Conservation (phyloP, 2,888 invertebrate species). For the Heliothis peltigera region DNA sequence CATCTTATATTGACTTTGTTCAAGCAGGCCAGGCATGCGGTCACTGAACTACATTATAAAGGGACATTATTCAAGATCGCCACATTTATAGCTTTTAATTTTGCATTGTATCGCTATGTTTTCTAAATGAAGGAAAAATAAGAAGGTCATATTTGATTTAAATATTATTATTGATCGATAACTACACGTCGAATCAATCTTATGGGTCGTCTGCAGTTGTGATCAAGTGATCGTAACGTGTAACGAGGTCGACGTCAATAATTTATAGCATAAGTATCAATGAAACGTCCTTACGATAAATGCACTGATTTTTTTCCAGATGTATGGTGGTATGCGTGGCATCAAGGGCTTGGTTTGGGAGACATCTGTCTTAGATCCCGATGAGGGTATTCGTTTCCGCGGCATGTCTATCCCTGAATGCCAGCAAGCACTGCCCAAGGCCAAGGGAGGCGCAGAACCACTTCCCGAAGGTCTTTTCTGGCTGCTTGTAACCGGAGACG, state of each 20-base stretch:
- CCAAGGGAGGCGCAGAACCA: conserved; percentile 92
- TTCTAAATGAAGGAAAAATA: conserved; percentile 1
- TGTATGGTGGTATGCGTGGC: conserved; percentile 98
- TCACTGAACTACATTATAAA: conserved; percentile 57
- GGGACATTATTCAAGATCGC: conserved; percentile 51
- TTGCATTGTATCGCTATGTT: not conserved
- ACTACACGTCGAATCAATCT: conserved; percentile 37
- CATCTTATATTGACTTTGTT: not conserved
- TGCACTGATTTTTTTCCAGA: conserved; percentile 80
- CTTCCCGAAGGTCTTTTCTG: conserved; percentile 95
- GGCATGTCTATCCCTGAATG: conserved; percentile 97
- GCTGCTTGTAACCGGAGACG: conserved; percentile 93
- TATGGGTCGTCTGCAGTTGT: conserved; percentile 39
- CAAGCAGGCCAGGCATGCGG: conserved; percentile 33
- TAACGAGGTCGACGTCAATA: conserved; percentile 39
- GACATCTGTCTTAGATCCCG: conserved; percentile 98
- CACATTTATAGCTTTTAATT: not conserved
- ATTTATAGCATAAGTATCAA: conserved; percentile 6
- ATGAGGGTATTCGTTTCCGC: conserved; percentile 98
- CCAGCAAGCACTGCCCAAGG: conserved; percentile 93
- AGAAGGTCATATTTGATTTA: conserved; percentile 43
- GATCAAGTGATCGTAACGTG: conserved; percentile 28
- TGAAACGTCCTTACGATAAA: conserved; percentile 8
- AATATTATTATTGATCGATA: conserved; percentile 29
- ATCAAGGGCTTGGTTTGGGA: conserved; percentile 98